Conservation (phyloP, 2,797 vertebrate species). For the Chloroceryle inda region DNA sequence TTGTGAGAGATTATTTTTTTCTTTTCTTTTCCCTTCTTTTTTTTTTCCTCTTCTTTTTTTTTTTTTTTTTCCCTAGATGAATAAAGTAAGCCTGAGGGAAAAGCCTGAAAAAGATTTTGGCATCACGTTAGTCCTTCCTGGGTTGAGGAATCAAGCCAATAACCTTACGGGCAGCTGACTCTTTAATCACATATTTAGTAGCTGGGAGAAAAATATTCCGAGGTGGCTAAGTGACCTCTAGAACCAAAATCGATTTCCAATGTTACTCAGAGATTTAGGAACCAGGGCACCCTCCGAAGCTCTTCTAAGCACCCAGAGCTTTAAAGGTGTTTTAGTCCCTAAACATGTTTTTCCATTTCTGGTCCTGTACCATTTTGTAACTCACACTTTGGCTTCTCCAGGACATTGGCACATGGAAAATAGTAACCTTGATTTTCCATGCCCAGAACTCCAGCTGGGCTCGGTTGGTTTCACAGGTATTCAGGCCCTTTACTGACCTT, state of each 20-base stretch:
- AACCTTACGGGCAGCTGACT: conserved; percentile 46
- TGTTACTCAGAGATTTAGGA: not conserved
- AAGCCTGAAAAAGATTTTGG: conserved; percentile 53
- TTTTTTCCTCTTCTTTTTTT: too few species aligned
- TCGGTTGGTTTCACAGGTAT: not conserved
- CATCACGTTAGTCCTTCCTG: conserved; percentile 39
- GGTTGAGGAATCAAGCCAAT: conserved; percentile 48
- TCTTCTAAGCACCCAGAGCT: not conserved
- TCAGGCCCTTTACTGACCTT: not conserved
- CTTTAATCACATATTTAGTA: conserved; percentile 62
- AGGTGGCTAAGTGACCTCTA: conserved; percentile 23
- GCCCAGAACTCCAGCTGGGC: not conserved
- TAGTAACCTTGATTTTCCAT: not conserved
- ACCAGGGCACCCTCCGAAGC: not conserved
- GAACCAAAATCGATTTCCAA: not conserved
- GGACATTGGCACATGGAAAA: not conserved
- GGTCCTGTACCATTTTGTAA: not conserved
- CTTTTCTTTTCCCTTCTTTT: fast-evolving
- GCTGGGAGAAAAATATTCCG: conserved; percentile 16
- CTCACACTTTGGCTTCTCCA: not conserved
- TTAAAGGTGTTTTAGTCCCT: not conserved
- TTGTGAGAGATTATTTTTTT: not conserved
- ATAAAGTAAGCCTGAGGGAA: conserved; percentile 42
- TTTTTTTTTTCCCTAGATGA: not conserved
- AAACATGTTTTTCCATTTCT: not conserved